Percentiles rank a stretch among this genome's conserved stretches.
Conservation (phyloP, 1,140 invertebrate genomes). For the Tetragnatha versicolor region DNA sequence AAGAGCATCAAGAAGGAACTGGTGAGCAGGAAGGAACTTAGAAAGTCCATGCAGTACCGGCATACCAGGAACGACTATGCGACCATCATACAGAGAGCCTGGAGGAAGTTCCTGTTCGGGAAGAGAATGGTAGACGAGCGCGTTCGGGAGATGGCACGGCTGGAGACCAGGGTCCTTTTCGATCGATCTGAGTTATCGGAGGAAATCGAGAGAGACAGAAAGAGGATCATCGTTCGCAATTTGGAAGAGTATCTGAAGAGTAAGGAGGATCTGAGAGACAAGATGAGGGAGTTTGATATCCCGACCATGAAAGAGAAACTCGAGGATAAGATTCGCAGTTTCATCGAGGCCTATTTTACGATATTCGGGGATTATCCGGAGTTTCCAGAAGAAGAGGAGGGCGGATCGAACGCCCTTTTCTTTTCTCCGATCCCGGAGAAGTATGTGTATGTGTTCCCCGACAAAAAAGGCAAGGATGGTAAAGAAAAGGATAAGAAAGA, state of each 20-base stretch:
- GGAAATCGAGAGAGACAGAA: background rate
- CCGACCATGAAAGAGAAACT: constrained; percentile 22
- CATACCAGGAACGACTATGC: background rate
- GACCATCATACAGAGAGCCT: constrained; percentile 22
- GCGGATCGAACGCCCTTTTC: constrained; percentile 19
- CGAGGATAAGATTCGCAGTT: constrained; percentile 28
- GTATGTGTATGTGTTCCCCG: background rate
- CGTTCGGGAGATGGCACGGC: background rate
- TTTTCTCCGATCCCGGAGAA: background rate
- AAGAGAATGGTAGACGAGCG: background rate
- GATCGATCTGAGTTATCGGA: background rate
- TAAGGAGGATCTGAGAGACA: background rate
- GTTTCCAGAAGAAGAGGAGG: constrained; percentile 24
- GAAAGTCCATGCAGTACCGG: background rate
- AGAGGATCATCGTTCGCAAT: constrained; percentile 3
- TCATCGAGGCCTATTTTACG: constrained; percentile 8
- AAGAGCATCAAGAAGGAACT: background rate
- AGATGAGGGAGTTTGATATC: constrained; percentile 4
- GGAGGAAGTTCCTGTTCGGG: background rate
- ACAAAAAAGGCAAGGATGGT: background rate
- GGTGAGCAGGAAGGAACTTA: background rate
- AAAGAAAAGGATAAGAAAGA: constrained; percentile 11
- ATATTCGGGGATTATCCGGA: background rate
- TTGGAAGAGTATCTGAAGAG: constrained; percentile 7
- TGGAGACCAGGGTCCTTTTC: background rate